Conservation (phyloP, 2,113 vertebrate genomes). For the Rhinoderma darwinii region DNA sequence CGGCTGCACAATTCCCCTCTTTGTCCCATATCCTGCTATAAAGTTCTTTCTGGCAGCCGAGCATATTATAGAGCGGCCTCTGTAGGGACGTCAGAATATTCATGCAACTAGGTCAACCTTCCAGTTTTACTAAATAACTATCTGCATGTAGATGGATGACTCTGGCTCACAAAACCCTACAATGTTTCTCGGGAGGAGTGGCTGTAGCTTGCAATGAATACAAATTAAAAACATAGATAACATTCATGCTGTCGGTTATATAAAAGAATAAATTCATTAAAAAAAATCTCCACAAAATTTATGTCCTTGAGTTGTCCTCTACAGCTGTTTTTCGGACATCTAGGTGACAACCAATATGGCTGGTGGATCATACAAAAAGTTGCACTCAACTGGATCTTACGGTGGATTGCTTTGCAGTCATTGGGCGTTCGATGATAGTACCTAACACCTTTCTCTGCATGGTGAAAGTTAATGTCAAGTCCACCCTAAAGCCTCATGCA, state of each 20-base stretch:
- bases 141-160: background rate
- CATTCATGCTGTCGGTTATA: background rate
- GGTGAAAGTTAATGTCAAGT: too few relatives aligned
- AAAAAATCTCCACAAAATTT: too few relatives aligned
- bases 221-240: background rate
- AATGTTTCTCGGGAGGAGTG: background rate
- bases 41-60: background rate
- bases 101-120: conserved; percentile 17
- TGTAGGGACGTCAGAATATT: background rate
- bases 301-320: background rate
- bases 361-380: too few relatives aligned
- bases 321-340: background rate
- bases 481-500: too few relatives aligned
- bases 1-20: background rate
- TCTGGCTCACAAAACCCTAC: background rate
- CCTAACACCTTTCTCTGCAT: background rate
- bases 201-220: background rate
- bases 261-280: background rate
- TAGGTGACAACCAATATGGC: too few relatives aligned
- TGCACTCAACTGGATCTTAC: background rate
- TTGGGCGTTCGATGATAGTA: background rate
- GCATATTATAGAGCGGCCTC: background rate
- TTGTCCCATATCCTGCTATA: background rate
- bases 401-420: background rate
- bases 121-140: background rate